Evolutionary conservation across 2,113 vertebrate genomes (phyloP), one percentile per base, ranked within the genome.

Genomic region (Glaucomys volans): DNA sequence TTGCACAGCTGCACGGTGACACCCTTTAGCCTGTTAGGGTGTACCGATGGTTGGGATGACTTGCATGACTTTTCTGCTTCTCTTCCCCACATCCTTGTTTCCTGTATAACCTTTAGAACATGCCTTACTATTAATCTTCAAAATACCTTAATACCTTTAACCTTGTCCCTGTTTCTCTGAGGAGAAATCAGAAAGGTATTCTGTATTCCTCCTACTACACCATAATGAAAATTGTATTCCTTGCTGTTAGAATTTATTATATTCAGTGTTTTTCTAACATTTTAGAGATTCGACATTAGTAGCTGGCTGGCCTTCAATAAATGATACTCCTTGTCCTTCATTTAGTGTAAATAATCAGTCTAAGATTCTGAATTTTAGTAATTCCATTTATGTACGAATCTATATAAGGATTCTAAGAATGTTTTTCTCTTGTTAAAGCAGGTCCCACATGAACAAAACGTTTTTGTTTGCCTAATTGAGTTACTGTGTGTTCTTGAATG

Each of bases 391-490:
- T 47, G 16, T 88, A 37, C 37, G 40, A 84, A 54, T 96, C 28
- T 82, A 87, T 76, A 32, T 30, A 66, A 35, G 75, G 81, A 91
- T 87, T 80, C 71, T 87, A 91, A 83, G 89, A 69, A 71, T 35
- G 22, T 28, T 89, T 89, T 71, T 47, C 69, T 92, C 26, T 96
- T 62, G 52, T 52, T 80, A 52, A 91, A 84, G 22, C 42, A 69
- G 75, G 13, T 71, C 50, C 22, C 76, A 64, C 40, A 74, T 32
- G 17, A 93, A 87, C 4, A 10, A 92, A 95, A 83, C 30, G 8
- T 28, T 87, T 79, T 86, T 90, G 26, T 89, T 93, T 54, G n/a
- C 40, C 30, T 96, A 95, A 82, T 62, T 91, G 74, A 80, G 62
- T 92, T 92, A 77, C 40, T 69, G 1, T 87, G 28, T 94, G 17